Evolutionary conservation across 2,888 invertebrate genomes (phyloP).

Genomic region (Plusia festucae): DNA sequence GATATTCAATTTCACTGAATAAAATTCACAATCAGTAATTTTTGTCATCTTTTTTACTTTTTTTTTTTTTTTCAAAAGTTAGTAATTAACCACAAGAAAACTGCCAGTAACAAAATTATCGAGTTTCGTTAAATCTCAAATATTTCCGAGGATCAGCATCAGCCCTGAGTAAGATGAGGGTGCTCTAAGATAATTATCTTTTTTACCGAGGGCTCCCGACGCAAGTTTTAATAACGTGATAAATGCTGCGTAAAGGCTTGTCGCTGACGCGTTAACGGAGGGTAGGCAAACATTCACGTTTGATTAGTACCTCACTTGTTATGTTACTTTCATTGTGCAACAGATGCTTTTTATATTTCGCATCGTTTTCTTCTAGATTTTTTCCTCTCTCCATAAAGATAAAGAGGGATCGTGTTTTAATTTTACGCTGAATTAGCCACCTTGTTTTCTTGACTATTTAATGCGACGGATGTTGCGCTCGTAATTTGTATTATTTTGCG

Average conservation of each 20-base stretch:
- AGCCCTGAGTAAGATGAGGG: constrained; percentile 86
- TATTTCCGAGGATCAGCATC: constrained; percentile 48
- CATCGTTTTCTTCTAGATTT: constrained; percentile 73
- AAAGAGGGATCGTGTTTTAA: constrained; percentile 78
- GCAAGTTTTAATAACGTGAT: constrained; percentile 87
- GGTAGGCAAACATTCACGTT: constrained; percentile 68
- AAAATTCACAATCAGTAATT: no score
- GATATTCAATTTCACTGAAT: no score
- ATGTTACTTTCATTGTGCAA: constrained; percentile 66
- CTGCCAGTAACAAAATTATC: not conserved
- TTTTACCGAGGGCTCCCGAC: constrained; percentile 85
- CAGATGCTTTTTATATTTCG: constrained; percentile 80
- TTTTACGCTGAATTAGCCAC: constrained; percentile 81
- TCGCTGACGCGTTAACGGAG: constrained; percentile 82
- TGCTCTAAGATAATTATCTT: constrained; percentile 89
- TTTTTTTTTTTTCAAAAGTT: no score
- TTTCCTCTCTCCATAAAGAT: constrained; percentile 61
- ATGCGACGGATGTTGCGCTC: constrained; percentile 62
- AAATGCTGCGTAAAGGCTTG: constrained; percentile 88
- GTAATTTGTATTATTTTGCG: constrained; percentile 47
- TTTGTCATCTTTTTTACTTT: no score
- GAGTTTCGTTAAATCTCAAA: constrained; percentile 5
- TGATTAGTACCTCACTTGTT: constrained; percentile 75
- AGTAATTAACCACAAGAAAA: no score
- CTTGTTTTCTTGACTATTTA: constrained; percentile 69